A percentile compares a stretch with the other conserved stretches of the same genome.
Evolutionary conservation across 2,113 vertebrate species (phyloP).

Genomic region (Urocitellus parryii): DNA sequence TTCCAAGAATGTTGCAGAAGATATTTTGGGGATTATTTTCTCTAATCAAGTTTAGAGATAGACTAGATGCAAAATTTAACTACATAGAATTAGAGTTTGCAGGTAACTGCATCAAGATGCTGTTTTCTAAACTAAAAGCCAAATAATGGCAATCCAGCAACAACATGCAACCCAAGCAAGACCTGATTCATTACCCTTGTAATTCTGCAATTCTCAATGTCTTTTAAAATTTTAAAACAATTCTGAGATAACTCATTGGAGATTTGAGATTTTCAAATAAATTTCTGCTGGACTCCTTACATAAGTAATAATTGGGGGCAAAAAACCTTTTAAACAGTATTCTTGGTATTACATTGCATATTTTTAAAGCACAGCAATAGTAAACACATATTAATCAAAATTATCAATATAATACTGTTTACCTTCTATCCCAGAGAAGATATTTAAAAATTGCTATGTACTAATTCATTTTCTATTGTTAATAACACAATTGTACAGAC

Average conservation of each 20-base stretch:
- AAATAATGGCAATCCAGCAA: neutral
- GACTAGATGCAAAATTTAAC: neutral
- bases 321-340: neutral
- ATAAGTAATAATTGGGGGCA: slow-evolving; percentile 15
- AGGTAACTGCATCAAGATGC: neutral
- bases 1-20: neutral
- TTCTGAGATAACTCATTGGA: neutral
- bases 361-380: neutral
- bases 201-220: neutral
- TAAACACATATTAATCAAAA: neutral
- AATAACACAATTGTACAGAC: too few species aligned
- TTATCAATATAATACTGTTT: slow-evolving; percentile 33
- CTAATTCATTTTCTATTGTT: neutral
- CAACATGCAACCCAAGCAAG: neutral
- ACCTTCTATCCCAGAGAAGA: neutral
- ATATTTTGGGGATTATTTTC: neutral
- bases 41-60: neutral
- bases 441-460: neutral
- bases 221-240: too few species aligned
- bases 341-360: neutral
- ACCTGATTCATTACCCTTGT: neutral
- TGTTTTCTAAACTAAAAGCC: neutral
- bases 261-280: slow-evolving; percentile 43
- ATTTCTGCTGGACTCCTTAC: neutral
- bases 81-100: neutral